Percentiles rank a stretch among this genome's conserved stretches.
Conservation (phyloP, 1,140 invertebrate species). For the Adelges cooleyi region DNA sequence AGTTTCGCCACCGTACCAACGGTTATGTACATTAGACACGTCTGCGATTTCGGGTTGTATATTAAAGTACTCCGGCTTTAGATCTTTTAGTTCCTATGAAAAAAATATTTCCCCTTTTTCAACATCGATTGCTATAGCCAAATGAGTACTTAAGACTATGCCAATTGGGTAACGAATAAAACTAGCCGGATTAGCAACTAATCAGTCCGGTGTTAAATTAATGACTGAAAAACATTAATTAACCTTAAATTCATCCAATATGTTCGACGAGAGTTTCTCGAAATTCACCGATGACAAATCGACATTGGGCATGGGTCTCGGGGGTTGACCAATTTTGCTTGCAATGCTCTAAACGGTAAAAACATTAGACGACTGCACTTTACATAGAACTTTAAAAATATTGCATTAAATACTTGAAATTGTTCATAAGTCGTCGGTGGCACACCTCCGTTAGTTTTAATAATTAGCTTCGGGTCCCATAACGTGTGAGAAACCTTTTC, state of each 20-base stretch:
- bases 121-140: too few species aligned
- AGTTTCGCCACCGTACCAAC: conserved; percentile 55
- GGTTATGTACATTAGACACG: conserved; percentile 38
- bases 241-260: background rate
- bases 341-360: background rate
- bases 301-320: background rate
- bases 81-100: conserved; percentile 32
- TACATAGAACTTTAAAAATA: too few species aligned
- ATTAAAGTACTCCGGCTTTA: conserved; percentile 49
- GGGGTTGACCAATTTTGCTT: background rate
- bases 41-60: conserved; percentile 41
- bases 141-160: too few species aligned
- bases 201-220: too few species aligned
- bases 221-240: too few species aligned
- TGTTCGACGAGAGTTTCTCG: background rate
- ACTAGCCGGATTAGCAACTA: too few species aligned
- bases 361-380: too few species aligned
- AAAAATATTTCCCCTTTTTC: too few species aligned
- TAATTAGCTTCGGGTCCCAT: conserved; percentile 53
- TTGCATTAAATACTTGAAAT: conserved; percentile 52
- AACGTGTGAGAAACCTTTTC: conserved; percentile 60
- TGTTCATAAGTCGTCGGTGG: conserved; percentile 61
- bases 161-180: too few species aligned
- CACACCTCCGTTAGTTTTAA: conserved; percentile 54
- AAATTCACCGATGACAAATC: background rate